Percentiles rank a stretch among this genome's conserved stretches.
Evolutionary conservation across 2,888 invertebrate genomes (phyloP).

Genomic region (Cerceris rybyensis): DNA sequence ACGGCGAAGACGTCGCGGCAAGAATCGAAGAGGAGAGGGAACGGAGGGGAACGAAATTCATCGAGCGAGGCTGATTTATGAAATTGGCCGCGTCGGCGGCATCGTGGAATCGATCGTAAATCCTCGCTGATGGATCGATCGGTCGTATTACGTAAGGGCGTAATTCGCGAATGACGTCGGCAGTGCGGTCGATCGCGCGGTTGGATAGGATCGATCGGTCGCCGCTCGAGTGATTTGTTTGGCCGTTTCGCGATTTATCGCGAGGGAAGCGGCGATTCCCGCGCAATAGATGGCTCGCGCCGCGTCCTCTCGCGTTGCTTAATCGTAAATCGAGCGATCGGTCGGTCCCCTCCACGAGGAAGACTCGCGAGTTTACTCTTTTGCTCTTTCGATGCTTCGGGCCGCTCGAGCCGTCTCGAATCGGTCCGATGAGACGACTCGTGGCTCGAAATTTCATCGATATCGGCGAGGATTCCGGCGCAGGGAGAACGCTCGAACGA

Average conservation of each 20-base stretch:
- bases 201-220: conserved; percentile 66
- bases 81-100: conserved; percentile 45
- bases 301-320: conserved; percentile 21
- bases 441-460: no score
- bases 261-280: conserved; percentile 55
- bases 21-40: neutral
- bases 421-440: no score
- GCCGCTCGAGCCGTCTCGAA: no score
- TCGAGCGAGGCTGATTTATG: conserved; percentile 60
- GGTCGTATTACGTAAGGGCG: conserved; percentile 71
- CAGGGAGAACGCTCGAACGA: conserved; percentile 38
- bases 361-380: no score
- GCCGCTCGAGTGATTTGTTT: conserved; percentile 70
- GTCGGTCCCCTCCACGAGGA: no score
- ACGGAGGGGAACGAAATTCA: neutral
- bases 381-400: no score
- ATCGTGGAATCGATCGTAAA: conserved; percentile 67
- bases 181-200: conserved; percentile 43
- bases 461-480: no score
- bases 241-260: conserved; percentile 55
- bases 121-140: conserved; percentile 76
- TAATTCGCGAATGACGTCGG: conserved; percentile 66
- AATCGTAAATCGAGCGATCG: neutral
- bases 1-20: no score
- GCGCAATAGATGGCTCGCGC: conserved; percentile 63